Percentiles rank a stretch among this genome's conserved stretches.
Conservation (phyloP, 2,113 vertebrate genomes). For the Takifugu bimaculatus region DNA sequence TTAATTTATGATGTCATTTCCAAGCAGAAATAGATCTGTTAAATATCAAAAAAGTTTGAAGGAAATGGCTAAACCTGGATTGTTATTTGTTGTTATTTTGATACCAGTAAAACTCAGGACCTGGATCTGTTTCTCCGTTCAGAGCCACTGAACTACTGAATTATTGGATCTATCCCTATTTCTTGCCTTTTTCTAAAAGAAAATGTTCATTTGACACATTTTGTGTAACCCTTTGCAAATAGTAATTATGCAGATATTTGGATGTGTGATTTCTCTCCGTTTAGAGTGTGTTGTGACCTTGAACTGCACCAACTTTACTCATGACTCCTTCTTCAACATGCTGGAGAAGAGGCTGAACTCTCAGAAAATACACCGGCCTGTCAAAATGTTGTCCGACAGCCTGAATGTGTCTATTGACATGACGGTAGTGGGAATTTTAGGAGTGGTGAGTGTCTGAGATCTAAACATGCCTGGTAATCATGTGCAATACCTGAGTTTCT, state of each 20-base stretch:
- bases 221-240: no score
- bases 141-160: background rate
- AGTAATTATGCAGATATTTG: background rate
- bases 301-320: conserved; percentile 9
- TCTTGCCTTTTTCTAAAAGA: no score
- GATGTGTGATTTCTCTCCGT: background rate
- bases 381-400: background rate
- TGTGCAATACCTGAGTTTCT: background rate
- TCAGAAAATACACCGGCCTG: background rate
- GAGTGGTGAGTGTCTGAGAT: conserved; percentile 22
- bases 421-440: conserved; percentile 13
- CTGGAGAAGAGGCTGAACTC: background rate
- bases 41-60: no score
- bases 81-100: no score
- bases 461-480: background rate
- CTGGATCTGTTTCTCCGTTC: no score
- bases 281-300: conserved; percentile 1
- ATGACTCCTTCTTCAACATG: background rate
- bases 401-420: background rate
- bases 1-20: background rate
- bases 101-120: no score
- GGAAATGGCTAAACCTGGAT: no score
- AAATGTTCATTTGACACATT: no score
- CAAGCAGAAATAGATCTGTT: no score
- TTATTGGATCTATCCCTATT: no score